Conservation (phyloP, 2,888 invertebrate genomes). For the Elgonia sp. region DNA sequence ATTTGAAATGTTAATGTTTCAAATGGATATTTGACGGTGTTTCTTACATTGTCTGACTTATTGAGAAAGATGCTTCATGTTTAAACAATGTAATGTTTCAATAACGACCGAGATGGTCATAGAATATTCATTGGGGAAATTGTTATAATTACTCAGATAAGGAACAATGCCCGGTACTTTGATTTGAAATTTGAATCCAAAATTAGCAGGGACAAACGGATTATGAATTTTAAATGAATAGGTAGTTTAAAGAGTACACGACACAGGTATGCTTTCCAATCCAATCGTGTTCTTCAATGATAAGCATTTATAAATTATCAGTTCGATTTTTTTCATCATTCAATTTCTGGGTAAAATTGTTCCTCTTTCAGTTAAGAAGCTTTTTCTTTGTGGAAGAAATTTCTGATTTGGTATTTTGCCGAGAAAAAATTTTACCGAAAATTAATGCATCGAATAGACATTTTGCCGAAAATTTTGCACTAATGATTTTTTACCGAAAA, state of each 20-base stretch:
- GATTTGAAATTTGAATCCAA: conserved; percentile 24
- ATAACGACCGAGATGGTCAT: background rate
- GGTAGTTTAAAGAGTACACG: conserved; percentile 13
- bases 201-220: conserved; percentile 1
- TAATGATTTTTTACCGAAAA: too few species aligned
- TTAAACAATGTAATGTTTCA: conserved; percentile 36
- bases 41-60: conserved; percentile 23
- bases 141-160: conserved; percentile 35
- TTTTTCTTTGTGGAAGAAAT: too few species aligned
- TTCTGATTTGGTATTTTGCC: background rate
- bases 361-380: background rate
- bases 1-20: conserved; percentile 64
- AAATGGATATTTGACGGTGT: conserved; percentile 3
- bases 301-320: conserved; percentile 35
- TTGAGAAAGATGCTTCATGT: conserved; percentile 26
- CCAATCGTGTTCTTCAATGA: conserved; percentile 29
- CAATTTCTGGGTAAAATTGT: background rate
- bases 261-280: conserved; percentile 34
- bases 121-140: conserved; percentile 52
- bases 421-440: too few species aligned
- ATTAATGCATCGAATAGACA: too few species aligned
- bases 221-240: conserved; percentile 32
- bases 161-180: background rate
- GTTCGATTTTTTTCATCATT: conserved; percentile 32
- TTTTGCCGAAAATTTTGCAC: too few species aligned